Percentiles rank a stretch among this genome's conserved stretches.
phyloP scores from a whole-genome alignment of 2,888 invertebrate genomes.

The Orchesellides sinensis region DNA sequence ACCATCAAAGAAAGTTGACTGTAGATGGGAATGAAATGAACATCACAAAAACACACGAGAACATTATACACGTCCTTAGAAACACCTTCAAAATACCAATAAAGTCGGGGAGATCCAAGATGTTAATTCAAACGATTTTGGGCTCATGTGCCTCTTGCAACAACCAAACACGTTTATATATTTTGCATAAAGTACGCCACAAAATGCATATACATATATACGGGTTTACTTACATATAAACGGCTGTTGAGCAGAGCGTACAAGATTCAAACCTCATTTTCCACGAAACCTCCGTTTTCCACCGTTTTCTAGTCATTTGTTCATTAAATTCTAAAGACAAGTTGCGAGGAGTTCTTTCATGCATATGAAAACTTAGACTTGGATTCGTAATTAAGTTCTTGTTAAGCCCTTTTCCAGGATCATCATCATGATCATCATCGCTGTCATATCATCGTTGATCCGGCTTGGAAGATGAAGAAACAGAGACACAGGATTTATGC shows the following conservation, averaged over 20 bases:
- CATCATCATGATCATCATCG: not conserved
- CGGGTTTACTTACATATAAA: not conserved
- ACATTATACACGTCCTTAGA: not conserved
- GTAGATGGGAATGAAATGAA: not conserved
- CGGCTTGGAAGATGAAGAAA: no score
- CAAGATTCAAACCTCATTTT: no score
- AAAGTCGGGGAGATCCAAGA: not conserved
- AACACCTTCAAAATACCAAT: not conserved
- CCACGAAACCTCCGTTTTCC: no score
- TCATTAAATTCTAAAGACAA: no score
- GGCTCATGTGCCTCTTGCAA: not conserved
- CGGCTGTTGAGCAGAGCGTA: not conserved
- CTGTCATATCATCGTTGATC: no score
- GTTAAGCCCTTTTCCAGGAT: conserved; percentile 10
- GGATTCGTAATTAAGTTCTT: conserved; percentile 15
- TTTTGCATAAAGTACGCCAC: not conserved
- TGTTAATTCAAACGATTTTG: not conserved
- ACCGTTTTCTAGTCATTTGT: no score
- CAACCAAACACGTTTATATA: not conserved
- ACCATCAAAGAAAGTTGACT: not conserved
- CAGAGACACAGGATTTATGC: no score
- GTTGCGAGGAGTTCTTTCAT: not conserved
- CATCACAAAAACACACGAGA: not conserved
- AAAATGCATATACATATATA: not conserved
- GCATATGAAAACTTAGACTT: conserved; percentile 2